Evolutionary conservation across 2,888 invertebrate species (phyloP), one percentile per base, ranked within the genome.

Genomic region (Bugulina stolonifera): DNA sequence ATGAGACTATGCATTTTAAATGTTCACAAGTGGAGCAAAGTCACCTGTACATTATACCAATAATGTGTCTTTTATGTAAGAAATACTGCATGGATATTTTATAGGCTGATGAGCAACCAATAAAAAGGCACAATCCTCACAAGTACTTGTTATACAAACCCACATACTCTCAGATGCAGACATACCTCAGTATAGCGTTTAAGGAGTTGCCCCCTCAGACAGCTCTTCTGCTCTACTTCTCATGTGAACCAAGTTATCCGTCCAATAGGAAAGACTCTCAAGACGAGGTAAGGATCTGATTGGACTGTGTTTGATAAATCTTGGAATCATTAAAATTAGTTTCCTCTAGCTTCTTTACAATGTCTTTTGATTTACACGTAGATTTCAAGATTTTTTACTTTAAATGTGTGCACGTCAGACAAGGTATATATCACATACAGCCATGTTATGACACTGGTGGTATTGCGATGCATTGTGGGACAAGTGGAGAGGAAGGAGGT

Each of bases 71-170:
- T n/a, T n/a, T n/a, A n/a, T n/a, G n/a, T n/a, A n/a, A n/a, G n/a
- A n/a, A n/a, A n/a, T n/a, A n/a, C n/a, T n/a, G n/a, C n/a, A n/a
- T n/a, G n/a, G n/a, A n/a, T n/a, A n/a, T n/a, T n/a, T n/a, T n/a
- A n/a, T n/a, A n/a, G n/a, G 43, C 91, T 83, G 91, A 91, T 54
- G 90, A 89, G 77, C 75, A 85, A 87, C 79, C 76, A 69, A 77
- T 74, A 43, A 89, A 90, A 83, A 87, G 92, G 80, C 92, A 93
- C 85, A 97, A 96, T 87, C 96, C 96, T 57, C 96, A 96, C 87
- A 97, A 97, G 86, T 95, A 94, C 87, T 88, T 97, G 78, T 88
- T 97, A 78, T 97, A 93, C 87, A 94, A 94, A 85, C 97, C 97
- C 73, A 93, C 94, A 71, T 90, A 94, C 79, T 92, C 91, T 84